These are phyloP conservation scores for Bathynomus jamesi DNA, from an alignment of 1,140 invertebrate species.

Conservation along the genomic window DNA sequence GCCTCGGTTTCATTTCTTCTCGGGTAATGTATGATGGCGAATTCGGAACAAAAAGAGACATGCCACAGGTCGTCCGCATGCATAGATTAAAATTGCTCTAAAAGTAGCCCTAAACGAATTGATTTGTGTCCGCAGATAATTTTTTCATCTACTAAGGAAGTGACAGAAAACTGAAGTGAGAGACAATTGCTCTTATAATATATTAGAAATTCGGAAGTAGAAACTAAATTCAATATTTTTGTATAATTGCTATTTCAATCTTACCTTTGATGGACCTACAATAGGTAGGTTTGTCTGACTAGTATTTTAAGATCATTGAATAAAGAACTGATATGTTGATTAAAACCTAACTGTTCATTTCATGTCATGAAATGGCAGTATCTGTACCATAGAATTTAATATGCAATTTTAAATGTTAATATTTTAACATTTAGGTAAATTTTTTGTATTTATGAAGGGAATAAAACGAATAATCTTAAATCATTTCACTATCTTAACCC, in stretches of 20 bases:
- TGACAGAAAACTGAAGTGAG: no score
- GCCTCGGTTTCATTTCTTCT: no score
- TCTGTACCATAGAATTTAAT: background rate
- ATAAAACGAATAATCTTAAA: background rate
- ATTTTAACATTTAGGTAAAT: constrained; percentile 1
- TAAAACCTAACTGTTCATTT: background rate
- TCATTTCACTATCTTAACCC: background rate
- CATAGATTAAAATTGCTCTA: no score
- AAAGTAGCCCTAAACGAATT: no score
- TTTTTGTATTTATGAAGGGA: background rate
- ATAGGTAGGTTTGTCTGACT: background rate
- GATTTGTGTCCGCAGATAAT: no score
- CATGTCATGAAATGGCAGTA: background rate
- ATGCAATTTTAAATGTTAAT: constrained; percentile 2
- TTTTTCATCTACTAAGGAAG: no score
- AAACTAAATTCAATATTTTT: background rate
- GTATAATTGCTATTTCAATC: background rate
- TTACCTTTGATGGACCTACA: background rate
- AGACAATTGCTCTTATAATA: no score
- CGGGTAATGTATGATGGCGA: no score
- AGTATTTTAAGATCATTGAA: background rate
- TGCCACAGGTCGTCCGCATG: no score
- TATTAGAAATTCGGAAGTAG: no score
- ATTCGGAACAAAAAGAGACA: no score
- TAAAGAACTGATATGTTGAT: background rate